Evolutionary conservation across 2,888 invertebrate genomes (phyloP).

Genomic region (Noctuana brunneofusca): DNA sequence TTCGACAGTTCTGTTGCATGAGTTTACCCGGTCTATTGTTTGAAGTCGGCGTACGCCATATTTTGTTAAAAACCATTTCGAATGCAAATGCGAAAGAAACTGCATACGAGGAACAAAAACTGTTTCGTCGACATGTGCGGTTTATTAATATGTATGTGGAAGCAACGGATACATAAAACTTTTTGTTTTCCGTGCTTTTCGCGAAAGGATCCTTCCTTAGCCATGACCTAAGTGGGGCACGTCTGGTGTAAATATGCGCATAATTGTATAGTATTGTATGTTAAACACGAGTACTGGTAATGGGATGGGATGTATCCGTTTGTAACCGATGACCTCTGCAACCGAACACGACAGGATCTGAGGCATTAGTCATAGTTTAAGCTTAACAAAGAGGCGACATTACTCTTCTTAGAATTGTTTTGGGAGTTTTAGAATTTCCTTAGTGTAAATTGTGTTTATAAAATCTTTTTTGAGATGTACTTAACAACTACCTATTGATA

Average conservation of each 20-base stretch:
- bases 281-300: slow-evolving; percentile 48
- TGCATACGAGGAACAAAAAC: slow-evolving; percentile 34
- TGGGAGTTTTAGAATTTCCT: too few species aligned
- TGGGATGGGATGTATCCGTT: slow-evolving; percentile 68
- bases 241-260: slow-evolving; percentile 67
- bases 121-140: slow-evolving; percentile 44
- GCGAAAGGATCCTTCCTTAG: slow-evolving; percentile 37
- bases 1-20: slow-evolving; percentile 35
- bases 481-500: too few species aligned
- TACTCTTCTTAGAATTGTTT: not conserved
- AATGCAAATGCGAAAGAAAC: slow-evolving; percentile 38
- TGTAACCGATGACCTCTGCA: slow-evolving; percentile 67
- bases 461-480: too few species aligned
- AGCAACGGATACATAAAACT: slow-evolving; percentile 47
- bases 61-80: slow-evolving; percentile 37
- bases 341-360: slow-evolving; percentile 55
- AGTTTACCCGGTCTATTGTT: slow-evolving; percentile 31
- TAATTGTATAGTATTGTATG: slow-evolving; percentile 69
- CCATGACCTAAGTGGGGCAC: slow-evolving; percentile 48
- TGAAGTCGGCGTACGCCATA: slow-evolving; percentile 33
- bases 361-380: slow-evolving; percentile 47
- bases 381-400: too few species aligned
- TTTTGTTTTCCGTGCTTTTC: slow-evolving; percentile 39
- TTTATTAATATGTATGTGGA: slow-evolving; percentile 55
- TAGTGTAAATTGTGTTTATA: not conserved